Conservation (phyloP, 2,888 invertebrate genomes). For the Polietes domitor region DNA sequence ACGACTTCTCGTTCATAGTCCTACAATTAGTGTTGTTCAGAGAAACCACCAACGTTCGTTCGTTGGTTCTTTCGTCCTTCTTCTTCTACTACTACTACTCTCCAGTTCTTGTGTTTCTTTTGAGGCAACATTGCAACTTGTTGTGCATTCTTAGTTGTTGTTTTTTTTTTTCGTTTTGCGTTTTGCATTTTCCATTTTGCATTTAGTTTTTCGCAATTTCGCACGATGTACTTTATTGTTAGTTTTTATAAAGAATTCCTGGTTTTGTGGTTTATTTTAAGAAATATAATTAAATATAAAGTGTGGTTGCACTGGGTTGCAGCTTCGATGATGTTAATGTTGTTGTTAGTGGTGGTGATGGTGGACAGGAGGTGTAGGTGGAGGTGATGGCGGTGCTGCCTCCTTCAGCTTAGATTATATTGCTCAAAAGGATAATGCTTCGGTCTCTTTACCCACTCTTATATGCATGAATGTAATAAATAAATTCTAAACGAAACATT, state of each 20-base stretch:
- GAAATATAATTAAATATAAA: constrained; percentile 66
- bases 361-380: background rate
- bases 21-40: constrained; percentile 48
- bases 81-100: background rate
- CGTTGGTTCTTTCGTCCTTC: constrained; percentile 9
- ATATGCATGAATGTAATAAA: no score
- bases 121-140: background rate
- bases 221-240: constrained; percentile 19
- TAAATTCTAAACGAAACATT: no score
- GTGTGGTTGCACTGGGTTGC: constrained; percentile 43
- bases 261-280: constrained; percentile 63
- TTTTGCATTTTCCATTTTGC: background rate
- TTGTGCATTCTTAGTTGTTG: background rate
- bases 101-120: no score
- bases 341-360: background rate
- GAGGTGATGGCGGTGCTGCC: no score
- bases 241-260: constrained; percentile 37
- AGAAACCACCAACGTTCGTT: constrained; percentile 32
- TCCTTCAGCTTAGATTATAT: no score
- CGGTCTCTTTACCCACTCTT: no score
- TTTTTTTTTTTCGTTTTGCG: background rate
- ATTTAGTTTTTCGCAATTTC: background rate
- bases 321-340: background rate
- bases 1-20: background rate
- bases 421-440: no score